Conservation (phyloP, 1,140 invertebrate species). For the Leptinotarsa defecta region DNA sequence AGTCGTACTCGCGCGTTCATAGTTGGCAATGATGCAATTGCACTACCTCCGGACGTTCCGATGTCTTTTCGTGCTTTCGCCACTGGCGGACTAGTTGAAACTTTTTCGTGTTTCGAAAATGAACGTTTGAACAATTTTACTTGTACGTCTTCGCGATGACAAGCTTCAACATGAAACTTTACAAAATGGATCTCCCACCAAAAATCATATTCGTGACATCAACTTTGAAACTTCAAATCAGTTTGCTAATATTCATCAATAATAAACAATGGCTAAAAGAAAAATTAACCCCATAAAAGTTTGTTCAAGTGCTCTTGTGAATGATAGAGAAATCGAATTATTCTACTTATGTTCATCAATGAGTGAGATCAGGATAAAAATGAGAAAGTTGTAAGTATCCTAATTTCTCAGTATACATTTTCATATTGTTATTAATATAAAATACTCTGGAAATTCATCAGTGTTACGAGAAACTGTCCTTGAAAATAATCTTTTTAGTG, state of each 20-base stretch:
- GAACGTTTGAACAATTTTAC: neutral
- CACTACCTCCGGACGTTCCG: neutral
- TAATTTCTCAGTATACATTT: neutral
- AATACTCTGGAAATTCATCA: neutral
- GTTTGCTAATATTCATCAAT: conserved; percentile 25
- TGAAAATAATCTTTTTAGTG: too few relatives aligned
- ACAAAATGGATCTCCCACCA: conserved; percentile 29
- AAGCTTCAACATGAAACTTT: conserved; percentile 29
- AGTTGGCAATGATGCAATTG: neutral
- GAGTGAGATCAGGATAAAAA: conserved; percentile 31
- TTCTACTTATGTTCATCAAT: conserved; percentile 17
- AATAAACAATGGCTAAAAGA: conserved; percentile 36
- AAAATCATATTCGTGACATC: conserved; percentile 4
- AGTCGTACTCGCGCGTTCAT: neutral
- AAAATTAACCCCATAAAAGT: conserved; percentile 34
- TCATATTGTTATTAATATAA: neutral
- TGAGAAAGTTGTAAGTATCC: conserved; percentile 35
- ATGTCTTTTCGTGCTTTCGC: conserved; percentile 15
- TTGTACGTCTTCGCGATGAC: conserved; percentile 11
- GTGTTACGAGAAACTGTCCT: too few relatives aligned
- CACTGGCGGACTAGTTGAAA: conserved; percentile 26
- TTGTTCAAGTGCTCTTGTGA: conserved; percentile 32
- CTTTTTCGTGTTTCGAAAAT: conserved; percentile 9
- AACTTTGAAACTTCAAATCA: conserved; percentile 20
- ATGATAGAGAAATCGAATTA: conserved; percentile 36